Conservation (phyloP, 2,888 invertebrate species). For the Heliconius charithonia region DNA sequence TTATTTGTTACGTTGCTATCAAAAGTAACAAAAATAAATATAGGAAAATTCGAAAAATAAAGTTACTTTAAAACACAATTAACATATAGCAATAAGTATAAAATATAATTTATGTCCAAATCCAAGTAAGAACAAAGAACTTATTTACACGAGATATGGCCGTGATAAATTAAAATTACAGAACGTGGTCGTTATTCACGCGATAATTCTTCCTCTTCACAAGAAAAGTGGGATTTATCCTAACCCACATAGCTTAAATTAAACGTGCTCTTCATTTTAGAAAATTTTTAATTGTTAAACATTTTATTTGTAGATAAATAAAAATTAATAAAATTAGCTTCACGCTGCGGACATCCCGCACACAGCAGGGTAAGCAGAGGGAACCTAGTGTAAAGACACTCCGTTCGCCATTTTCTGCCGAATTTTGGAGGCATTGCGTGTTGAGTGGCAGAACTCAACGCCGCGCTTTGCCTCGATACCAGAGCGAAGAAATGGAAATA, state of each 20-base stretch:
- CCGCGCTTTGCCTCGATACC: too few relatives aligned
- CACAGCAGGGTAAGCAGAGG: too few relatives aligned
- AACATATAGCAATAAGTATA: neutral
- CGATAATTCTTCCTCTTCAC: conserved; percentile 60
- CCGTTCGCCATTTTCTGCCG: too few relatives aligned
- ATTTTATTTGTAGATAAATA: neutral
- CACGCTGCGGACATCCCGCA: too few relatives aligned
- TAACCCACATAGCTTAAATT: conserved; percentile 70
- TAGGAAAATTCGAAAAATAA: neutral
- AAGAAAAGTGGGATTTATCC: conserved; percentile 65
- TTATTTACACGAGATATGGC: conserved; percentile 21
- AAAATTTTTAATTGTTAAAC: conserved; percentile 3
- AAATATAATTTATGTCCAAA: neutral
- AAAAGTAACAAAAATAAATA: too few relatives aligned
- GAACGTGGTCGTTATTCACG: conserved; percentile 66
- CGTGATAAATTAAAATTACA: conserved; percentile 60
- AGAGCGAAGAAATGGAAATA: too few relatives aligned
- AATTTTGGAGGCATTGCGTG: too few relatives aligned
- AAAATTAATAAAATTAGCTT: too few relatives aligned
- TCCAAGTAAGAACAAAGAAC: conserved; percentile 1
- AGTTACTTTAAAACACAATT: neutral
- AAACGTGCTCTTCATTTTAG: conserved; percentile 49
- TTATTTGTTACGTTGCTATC: too few relatives aligned
- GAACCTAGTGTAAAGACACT: too few relatives aligned
- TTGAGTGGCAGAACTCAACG: too few relatives aligned